A percentile compares a stretch with the other conserved stretches of the same genome.
These are phyloP conservation scores for Cepaea nemoralis DNA, from an alignment of 1,140 invertebrate species.

Conservation along the genomic window DNA sequence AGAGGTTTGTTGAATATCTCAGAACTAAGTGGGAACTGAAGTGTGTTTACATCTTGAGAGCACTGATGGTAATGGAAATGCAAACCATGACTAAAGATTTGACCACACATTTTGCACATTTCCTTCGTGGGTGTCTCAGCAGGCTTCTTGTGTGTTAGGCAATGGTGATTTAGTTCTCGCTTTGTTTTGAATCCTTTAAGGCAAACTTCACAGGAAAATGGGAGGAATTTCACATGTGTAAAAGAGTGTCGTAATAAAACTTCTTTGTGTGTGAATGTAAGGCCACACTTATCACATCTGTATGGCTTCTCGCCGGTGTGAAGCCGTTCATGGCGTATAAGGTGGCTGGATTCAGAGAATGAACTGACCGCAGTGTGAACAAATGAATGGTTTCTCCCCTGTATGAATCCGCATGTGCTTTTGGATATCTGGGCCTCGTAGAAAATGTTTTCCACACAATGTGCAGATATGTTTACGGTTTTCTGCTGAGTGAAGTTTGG, in stretches of 20 bases:
- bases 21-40: not conserved
- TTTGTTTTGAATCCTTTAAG: not conserved
- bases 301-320: conserved; percentile 19
- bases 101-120: not conserved
- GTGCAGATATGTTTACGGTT: not conserved
- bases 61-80: not conserved
- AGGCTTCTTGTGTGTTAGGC: not conserved
- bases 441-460: not conserved
- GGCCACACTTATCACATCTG: not conserved
- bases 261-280: not conserved
- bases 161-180: not conserved
- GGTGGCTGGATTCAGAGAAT: not conserved
- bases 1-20: not conserved
- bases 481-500: not conserved
- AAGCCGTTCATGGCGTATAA: not conserved
- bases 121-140: not conserved
- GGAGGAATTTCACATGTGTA: not conserved
- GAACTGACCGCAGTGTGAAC: not conserved
- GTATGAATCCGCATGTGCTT: conserved; percentile 8
- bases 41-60: not conserved
- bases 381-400: conserved; percentile 13
- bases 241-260: not conserved
- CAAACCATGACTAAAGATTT: not conserved
- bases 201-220: conserved; percentile 1
- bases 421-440: conserved; percentile 4